A percentile compares a stretch with the other conserved stretches of the same genome.
phyloP scores from a whole-genome alignment of 2,888 invertebrate genomes.

The Baccha elongata region DNA sequence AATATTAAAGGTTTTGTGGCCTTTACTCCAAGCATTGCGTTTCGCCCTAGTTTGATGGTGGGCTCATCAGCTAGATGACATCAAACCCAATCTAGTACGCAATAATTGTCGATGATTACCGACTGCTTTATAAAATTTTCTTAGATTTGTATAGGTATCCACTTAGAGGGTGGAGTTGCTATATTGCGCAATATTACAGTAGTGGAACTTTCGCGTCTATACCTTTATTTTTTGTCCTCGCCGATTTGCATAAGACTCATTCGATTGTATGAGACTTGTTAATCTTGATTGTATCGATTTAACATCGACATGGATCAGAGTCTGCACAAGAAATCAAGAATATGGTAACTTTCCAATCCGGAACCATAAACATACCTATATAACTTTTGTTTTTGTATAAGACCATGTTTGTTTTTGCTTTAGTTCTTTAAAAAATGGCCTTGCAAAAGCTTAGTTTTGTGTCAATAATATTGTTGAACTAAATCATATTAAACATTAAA shows the following conservation, averaged over 20 bases:
- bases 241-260: slow-evolving; percentile 52
- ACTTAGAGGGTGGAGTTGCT: slow-evolving; percentile 39
- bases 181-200: slow-evolving; percentile 56
- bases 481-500: too few relatives aligned
- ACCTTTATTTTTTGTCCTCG: slow-evolving; percentile 1
- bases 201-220: slow-evolving; percentile 27
- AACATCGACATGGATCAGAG: slow-evolving; percentile 15
- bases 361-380: not conserved
- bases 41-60: too few relatives aligned
- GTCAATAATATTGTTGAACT: too few relatives aligned
- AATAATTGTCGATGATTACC: too few relatives aligned
- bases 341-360: slow-evolving; percentile 36
- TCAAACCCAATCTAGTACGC: too few relatives aligned
- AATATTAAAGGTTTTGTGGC: too few relatives aligned
- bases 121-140: too few relatives aligned
- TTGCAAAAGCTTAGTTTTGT: slow-evolving; percentile 14
- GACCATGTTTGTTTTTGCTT: not conserved
- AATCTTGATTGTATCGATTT: slow-evolving; percentile 35
- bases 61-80: not conserved
- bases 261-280: slow-evolving; percentile 54
- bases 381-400: not conserved
- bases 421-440: slow-evolving; percentile 38
- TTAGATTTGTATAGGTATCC: too few relatives aligned
- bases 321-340: slow-evolving; percentile 20
- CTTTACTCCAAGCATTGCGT: too few relatives aligned